These are phyloP conservation scores for Stichopus chloronotus DNA, from an alignment of 35 echinoderm and acorn worm genomes.

Conservation along the genomic window DNA sequence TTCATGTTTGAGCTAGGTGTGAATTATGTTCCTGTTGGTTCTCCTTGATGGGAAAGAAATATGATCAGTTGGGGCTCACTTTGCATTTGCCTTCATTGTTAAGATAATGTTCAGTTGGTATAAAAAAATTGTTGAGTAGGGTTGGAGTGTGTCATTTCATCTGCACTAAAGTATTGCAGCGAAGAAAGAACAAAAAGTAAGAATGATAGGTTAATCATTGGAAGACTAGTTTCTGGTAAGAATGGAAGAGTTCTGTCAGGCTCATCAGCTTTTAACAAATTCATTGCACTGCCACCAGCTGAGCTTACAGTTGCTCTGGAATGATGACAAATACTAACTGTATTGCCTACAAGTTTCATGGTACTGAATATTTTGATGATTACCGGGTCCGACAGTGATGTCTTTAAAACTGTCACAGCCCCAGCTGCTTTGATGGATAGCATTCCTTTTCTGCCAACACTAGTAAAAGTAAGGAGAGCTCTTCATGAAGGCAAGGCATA, in stretches of 20 bases:
- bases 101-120: background rate
- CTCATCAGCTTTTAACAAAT: constrained; percentile 2
- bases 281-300: background rate
- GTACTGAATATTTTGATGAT: constrained; percentile 9
- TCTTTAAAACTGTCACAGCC: constrained; percentile 20
- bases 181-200: background rate
- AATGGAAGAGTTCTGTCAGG: background rate
- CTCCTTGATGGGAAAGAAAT: background rate
- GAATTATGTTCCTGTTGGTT: background rate
- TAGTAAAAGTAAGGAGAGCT: background rate
- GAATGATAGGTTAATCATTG: constrained; percentile 17
- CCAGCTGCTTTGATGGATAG: background rate
- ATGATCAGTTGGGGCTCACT: background rate
- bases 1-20: background rate
- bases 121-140: background rate
- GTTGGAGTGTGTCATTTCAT: background rate
- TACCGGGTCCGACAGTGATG: constrained; percentile 10
- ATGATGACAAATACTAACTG: background rate
- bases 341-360: background rate
- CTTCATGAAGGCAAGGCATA: constrained; percentile 11
- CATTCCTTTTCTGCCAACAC: constrained; percentile 1
- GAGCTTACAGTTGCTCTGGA: background rate
- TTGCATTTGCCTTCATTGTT: background rate
- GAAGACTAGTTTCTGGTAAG: background rate
- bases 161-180: background rate